These are phyloP conservation scores for Mystacides longicornis DNA, from an alignment of 2,888 invertebrate genomes.

Conservation along the genomic window DNA sequence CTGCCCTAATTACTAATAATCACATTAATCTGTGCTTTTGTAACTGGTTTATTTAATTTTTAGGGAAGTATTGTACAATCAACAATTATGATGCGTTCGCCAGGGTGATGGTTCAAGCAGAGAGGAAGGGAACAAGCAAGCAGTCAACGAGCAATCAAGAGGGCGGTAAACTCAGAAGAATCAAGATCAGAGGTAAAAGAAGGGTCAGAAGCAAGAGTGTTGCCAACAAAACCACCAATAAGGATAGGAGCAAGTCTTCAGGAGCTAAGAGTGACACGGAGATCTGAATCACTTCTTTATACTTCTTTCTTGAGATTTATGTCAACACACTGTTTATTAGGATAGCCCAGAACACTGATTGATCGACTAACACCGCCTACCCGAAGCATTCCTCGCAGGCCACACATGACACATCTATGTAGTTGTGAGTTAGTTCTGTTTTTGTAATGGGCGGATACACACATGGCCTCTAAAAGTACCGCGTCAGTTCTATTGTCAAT, in stretches of 20 bases:
- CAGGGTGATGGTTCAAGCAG: slow-evolving; percentile 41
- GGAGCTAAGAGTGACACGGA: slow-evolving; percentile 46
- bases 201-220: slow-evolving; percentile 44
- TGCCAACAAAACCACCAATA: slow-evolving; percentile 33
- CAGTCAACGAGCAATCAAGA: slow-evolving; percentile 31
- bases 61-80: slow-evolving; percentile 46
- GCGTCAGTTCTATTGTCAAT: too few species aligned
- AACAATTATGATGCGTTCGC: slow-evolving; percentile 48
- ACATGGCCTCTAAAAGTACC: too few species aligned
- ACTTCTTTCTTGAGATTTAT: too few species aligned
- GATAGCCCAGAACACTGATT: too few species aligned
- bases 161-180: slow-evolving; percentile 34
- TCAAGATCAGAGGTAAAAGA: slow-evolving; percentile 35
- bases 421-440: too few species aligned
- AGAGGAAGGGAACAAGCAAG: slow-evolving; percentile 37
- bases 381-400: too few species aligned
- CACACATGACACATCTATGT: too few species aligned
- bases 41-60: slow-evolving; percentile 9
- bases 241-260: slow-evolving; percentile 35
- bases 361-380: too few species aligned
- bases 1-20: background rate
- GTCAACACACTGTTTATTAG: too few species aligned
- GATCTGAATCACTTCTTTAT: slow-evolving; percentile 27
- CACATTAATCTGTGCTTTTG: background rate
- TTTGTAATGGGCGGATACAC: too few species aligned